Base-by-base conservation (phyloP, 2,888 invertebrate genomes). In the Ditula angustiorana region DNA sequence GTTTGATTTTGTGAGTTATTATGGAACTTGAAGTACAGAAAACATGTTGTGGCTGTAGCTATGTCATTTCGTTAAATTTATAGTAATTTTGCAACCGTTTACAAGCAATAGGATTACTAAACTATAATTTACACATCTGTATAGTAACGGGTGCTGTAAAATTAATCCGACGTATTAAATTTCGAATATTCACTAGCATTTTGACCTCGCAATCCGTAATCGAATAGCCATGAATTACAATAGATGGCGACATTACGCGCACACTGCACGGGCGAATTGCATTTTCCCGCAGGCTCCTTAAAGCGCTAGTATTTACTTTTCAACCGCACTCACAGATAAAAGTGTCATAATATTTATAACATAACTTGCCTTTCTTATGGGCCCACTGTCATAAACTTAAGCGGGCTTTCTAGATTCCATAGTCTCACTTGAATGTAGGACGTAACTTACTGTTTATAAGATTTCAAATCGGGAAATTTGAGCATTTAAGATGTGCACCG, bases 291-390 rank as follows among this genome's bases (percentile, higher is more conserved):
- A 74, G 74, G 69, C 77, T 78, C 77, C 79, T 78, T 79, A 79
- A 76, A 78, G 78, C 75, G 70, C 71, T 73, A 74, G 77, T 88
- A 87, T 90, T 91, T 90, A 88, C 89, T 89, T 90, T 88, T 88
- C 83, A 81, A 86, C 83, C 79, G 76, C 80, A 83, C 80, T 80
- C 81, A 86, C 82, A 87, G 86, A 90, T 91, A 91, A 90, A 90
- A 89, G 83, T 90, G 90, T 90, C 91, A 90, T 90, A 92, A 92
- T 90, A 90, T 91, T 90, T 91, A 90, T 86, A 84, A 85, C 81
- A 90, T 92, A 91, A 90, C 76, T 90, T 87, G 83, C 78, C 81
- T 85, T 90, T 88, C 88, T 91, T 91, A 92, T 89, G 87, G n/a
- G 86, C 84, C 87, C 82, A 82, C 77, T 79, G 81, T 85, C 86